Base-by-base conservation (phyloP, 2,113 vertebrate genomes). In the Paedocypris sp. region DNA sequence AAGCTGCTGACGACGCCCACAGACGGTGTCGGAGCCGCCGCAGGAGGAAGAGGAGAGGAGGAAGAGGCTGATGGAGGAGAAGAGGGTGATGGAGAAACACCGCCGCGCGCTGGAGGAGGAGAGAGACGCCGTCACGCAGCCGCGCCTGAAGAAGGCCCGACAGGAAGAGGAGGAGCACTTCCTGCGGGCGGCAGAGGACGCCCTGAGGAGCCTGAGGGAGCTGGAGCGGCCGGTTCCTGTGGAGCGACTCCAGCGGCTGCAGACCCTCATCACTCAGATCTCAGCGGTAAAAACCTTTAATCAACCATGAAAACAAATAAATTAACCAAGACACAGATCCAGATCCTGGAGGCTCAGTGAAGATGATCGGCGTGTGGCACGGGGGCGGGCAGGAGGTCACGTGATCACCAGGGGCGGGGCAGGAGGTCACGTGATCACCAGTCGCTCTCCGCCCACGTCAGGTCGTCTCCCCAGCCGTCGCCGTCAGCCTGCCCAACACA, bases 401-500 rank as follows among this genome's bases (percentile, higher is more conserved):
- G n/a, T n/a, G n/a, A n/a, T n/a, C n/a, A n/a, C n/a, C n/a, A n/a
- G n/a, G n/a, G n/a, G n/a, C n/a, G n/a, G n/a, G n/a, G n/a, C n/a
- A n/a, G n/a, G n/a, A n/a, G n/a, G n/a, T n/a, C n/a, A n/a, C n/a
- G n/a, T 52, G 60, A 42, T 90, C 85, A 93, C 91, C 92, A 97
- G 73, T 57, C 71, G 8, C 60, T 79, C 29, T 90, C 87, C 69
- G 89, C 94, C 94, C 92, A 98, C 82, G 85, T 90, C 65, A 97
- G 78, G 6, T 98, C 92, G 1, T 95, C 88, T 47, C 80, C 92
- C 95, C 95, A 98, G 75, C 92, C 93, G 62, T 83, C 82, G 12
- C 83, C 71, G 73, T 92, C 91, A 28, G 74, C 81, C 95, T 98
- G 77, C 56, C 71, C 74, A 59, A 18, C 33, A 10, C 4, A n/a